A percentile compares a stretch with the other conserved stretches of the same genome.
Evolutionary conservation across 2,888 invertebrate genomes (phyloP).

Genomic region (Pantelozetes paolii): DNA sequence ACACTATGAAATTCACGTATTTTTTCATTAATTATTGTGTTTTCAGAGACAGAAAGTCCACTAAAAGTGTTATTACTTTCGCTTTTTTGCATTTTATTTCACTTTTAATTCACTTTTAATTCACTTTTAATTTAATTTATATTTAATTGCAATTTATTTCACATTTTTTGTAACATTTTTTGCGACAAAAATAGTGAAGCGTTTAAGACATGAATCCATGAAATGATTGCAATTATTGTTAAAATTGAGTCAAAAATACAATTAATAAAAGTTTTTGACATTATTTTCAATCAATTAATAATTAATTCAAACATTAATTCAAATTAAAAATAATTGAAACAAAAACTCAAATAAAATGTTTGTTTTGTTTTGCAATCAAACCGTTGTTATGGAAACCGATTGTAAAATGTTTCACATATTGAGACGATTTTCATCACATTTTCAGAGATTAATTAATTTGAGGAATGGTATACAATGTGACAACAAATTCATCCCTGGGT

Average conservation of each 20-base stretch:
- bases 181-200: conserved; percentile 20
- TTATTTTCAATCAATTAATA: background rate
- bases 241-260: background rate
- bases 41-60: conserved; percentile 5
- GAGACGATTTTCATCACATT: no score
- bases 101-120: conserved; percentile 2
- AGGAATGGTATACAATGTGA: no score
- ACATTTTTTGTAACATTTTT: conserved; percentile 1
- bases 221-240: background rate
- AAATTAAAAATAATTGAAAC: background rate
- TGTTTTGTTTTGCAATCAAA: background rate
- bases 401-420: no score
- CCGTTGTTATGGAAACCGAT: background rate
- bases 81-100: conserved; percentile 27
- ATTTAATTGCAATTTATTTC: background rate
- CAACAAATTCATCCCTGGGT: no score
- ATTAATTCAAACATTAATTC: background rate
- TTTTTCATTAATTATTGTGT: background rate
- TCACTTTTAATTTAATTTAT: background rate
- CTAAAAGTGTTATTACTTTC: conserved; percentile 12
- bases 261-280: background rate
- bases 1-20: background rate
- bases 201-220: conserved; percentile 25
- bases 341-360: no score
- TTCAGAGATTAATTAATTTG: no score